These are phyloP conservation scores for Drosophila neocordata DNA, from an alignment of 1,140 invertebrate species.

Conservation along the genomic window DNA sequence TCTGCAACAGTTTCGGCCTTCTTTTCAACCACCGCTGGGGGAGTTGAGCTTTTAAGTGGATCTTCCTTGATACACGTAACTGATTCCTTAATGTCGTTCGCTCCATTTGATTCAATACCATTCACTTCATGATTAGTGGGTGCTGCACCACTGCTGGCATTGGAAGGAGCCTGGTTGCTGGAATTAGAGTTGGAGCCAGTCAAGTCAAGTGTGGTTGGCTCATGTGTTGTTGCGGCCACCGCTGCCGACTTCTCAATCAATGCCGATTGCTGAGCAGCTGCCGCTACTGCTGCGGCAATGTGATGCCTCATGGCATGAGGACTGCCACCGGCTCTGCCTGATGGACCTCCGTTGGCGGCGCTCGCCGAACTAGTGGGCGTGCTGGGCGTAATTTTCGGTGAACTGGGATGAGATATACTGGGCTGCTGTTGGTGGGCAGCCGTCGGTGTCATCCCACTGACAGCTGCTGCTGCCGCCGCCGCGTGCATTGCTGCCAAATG, in stretches of 20 bases:
- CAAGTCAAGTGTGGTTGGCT: slow-evolving; percentile 74
- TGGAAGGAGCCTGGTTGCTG: slow-evolving; percentile 71
- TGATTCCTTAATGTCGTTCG: slow-evolving; percentile 56
- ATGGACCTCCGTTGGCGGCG: slow-evolving; percentile 43
- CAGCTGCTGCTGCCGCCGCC: slow-evolving; percentile 52
- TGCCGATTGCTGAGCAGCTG: slow-evolving; percentile 55
- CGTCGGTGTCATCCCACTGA: slow-evolving; percentile 59
- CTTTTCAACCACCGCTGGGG: slow-evolving; percentile 53
- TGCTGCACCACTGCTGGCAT: slow-evolving; percentile 59
- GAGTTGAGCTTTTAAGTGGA: slow-evolving; percentile 40
- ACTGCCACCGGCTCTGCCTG: slow-evolving; percentile 61
- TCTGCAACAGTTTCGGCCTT: slow-evolving; percentile 57
- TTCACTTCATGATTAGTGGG: slow-evolving; percentile 56
- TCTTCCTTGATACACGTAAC: slow-evolving; percentile 48
- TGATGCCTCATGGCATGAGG: slow-evolving; percentile 78
- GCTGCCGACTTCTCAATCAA: slow-evolving; percentile 56
- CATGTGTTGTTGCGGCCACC: slow-evolving; percentile 53
- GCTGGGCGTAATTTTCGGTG: slow-evolving; percentile 64
- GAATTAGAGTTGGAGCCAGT: slow-evolving; percentile 80
- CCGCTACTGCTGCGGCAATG: slow-evolving; percentile 58
- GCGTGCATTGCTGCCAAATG: slow-evolving; percentile 76
- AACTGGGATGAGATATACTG: slow-evolving; percentile 56
- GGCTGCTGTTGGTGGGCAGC: slow-evolving; percentile 74
- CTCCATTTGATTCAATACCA: slow-evolving; percentile 67
- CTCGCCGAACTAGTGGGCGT: slow-evolving; percentile 45